These are phyloP conservation scores for Emydoidea blandingii DNA, from an alignment of 2,797 vertebrate species.

Conservation along the genomic window DNA sequence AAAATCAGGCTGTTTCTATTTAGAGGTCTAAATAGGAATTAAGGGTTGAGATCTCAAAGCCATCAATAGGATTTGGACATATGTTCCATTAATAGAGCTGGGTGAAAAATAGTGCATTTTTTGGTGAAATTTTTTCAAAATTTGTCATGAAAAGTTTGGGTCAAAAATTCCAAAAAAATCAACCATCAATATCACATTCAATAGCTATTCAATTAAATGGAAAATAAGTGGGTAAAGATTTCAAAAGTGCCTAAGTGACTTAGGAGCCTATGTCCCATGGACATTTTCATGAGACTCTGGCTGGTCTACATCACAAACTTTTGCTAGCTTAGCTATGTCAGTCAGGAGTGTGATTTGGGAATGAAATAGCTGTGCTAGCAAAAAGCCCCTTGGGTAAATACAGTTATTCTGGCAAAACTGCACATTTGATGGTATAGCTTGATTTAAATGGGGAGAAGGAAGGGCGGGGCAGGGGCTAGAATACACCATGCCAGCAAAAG, in stretches of 20 bases:
- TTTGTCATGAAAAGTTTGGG: not conserved
- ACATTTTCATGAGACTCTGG: constrained; percentile 56
- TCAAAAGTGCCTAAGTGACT: constrained; percentile 36
- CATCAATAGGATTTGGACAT: not conserved
- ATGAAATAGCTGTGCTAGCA: constrained; percentile 55
- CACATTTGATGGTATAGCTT: constrained; percentile 14
- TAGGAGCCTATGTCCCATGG: constrained; percentile 36
- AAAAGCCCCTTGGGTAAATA: constrained; percentile 46
- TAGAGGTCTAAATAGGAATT: too few relatives aligned
- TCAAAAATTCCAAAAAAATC: constrained; percentile 20
- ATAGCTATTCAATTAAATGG: constrained; percentile 45
- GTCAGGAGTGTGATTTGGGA: constrained; percentile 58
- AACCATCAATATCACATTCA: constrained; percentile 10
- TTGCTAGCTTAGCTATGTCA: constrained; percentile 62
- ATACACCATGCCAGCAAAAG: not conserved
- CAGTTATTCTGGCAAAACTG: constrained; percentile 18
- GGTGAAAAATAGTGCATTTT: not conserved
- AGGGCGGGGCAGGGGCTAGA: not conserved
- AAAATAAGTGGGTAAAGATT: constrained; percentile 50
- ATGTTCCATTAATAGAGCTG: not conserved
- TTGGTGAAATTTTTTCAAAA: not conserved
- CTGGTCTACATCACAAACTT: constrained; percentile 53
- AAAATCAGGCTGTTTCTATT: not conserved
- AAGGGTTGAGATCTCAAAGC: not conserved
- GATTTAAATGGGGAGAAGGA: not conserved